Base-by-base conservation (phyloP, 2,797 vertebrate species). In the Acanthurus lineatus region DNA sequence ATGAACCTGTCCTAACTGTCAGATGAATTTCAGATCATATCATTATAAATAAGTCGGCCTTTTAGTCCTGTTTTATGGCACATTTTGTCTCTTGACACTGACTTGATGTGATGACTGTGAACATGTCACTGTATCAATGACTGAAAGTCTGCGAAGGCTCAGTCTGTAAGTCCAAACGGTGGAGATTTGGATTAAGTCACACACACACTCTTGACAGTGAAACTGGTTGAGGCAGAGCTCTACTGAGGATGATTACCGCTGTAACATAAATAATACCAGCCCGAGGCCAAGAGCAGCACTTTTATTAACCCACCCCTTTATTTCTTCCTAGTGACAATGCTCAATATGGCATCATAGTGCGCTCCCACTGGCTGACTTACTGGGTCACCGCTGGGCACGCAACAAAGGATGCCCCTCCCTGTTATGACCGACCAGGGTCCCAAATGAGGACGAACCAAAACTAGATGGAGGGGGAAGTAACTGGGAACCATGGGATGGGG, bases 381-480 rank as follows among this genome's bases (percentile, higher is more conserved):
- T 90, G 84, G 87, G 90, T 89, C 91, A 92, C 72, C 15, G 35
- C 80, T 85, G 86, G 82, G 79, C 79, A 76, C 3, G 44, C 57
- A 69, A 75, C 79, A 78, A 58, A 60, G 65, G 48, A 11, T 28
- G 49, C 68, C 70, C 84, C 81, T 68, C 88, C 85, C 75, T 54
- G 9, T 54, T 70, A 77, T 58, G 70, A 81, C 66, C 59, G 14
- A 77, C 78, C 57, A 75, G 40, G 52, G 82, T 86, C 85, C 86
- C 86, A 89, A 88, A 90, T 78, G 85, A 83, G 89, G 87, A 85
- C 83, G 88, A 82, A 84, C 77, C 76, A 87, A 90, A 89, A 83
- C 76, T 56, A 49, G 53, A 60, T 40, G 16, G 17, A 48, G 19
- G 17, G 51, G 78, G 71, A 67, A 32, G 65, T 16, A 54, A 70